Conservation (phyloP, 2,113 vertebrate species). For the Hypomesus transpacificus region DNA sequence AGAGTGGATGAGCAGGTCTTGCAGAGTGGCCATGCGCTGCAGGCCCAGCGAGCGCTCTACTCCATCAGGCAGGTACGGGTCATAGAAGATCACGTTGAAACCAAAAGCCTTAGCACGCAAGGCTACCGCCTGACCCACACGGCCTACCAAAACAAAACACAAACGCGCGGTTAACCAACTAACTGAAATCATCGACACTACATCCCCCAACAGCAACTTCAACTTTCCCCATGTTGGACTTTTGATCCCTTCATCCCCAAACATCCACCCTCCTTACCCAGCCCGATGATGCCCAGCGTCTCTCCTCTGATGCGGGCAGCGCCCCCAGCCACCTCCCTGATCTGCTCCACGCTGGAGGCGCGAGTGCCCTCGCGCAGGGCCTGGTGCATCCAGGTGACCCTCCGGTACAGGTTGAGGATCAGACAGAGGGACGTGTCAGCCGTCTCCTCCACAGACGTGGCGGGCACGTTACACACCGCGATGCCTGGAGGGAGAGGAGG, state of each 20-base stretch:
- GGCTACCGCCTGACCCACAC: slow-evolving; percentile 80
- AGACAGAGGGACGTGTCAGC: slow-evolving; percentile 80
- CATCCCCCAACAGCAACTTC: too few species aligned
- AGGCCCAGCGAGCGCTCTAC: slow-evolving; percentile 80
- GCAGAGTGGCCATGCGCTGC: slow-evolving; percentile 78
- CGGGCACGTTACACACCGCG: slow-evolving; percentile 81
- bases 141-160: slow-evolving; percentile 55
- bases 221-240: background rate
- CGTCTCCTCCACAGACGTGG: slow-evolving; percentile 80
- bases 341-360: slow-evolving; percentile 77
- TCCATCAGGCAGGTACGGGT: slow-evolving; percentile 78
- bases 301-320: slow-evolving; percentile 81
- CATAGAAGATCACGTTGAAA: slow-evolving; percentile 81
- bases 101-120: slow-evolving; percentile 80
- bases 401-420: slow-evolving; percentile 80
- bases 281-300: slow-evolving; percentile 82
- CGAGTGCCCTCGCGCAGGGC: slow-evolving; percentile 79
- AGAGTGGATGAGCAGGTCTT: slow-evolving; percentile 80
- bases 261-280: slow-evolving; percentile 62
- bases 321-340: slow-evolving; percentile 80
- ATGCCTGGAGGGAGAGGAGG: background rate
- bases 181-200: too few species aligned
- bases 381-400: slow-evolving; percentile 82
- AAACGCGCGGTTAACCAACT: background rate
- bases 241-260: background rate